A percentile compares a stretch with the other conserved stretches of the same genome.
Evolutionary conservation across 2,113 vertebrate genomes (phyloP).

Genomic region (Lates calcarifer): DNA sequence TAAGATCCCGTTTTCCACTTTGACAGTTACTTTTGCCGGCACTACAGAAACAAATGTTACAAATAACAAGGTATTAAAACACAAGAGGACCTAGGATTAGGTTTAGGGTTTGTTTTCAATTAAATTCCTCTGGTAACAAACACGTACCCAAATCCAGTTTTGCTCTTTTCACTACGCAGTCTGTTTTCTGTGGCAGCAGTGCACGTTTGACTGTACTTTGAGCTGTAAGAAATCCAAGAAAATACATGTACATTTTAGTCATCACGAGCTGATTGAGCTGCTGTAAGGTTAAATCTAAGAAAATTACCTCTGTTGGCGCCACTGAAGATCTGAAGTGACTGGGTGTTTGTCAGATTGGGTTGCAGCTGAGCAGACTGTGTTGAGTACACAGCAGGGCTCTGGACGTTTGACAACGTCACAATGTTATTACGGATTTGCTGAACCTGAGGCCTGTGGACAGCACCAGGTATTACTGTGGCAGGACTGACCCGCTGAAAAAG

Average conservation of each 20-base stretch:
- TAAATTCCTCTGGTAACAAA: background rate
- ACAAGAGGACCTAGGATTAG: background rate
- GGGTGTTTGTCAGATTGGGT: slow-evolving; percentile 39
- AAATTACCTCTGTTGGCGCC: slow-evolving; percentile 54
- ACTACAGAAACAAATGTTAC: slow-evolving; percentile 41
- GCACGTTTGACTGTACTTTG: slow-evolving; percentile 79
- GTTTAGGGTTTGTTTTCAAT: background rate
- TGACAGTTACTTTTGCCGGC: slow-evolving; percentile 31
- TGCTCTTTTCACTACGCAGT: slow-evolving; percentile 80
- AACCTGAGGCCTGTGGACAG: slow-evolving; percentile 79
- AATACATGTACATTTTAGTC: background rate
- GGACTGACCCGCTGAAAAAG: slow-evolving; percentile 61
- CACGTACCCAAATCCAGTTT: slow-evolving; percentile 80
- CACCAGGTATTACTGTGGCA: slow-evolving; percentile 61
- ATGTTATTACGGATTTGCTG: slow-evolving; percentile 79
- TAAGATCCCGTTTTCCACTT: slow-evolving; percentile 89
- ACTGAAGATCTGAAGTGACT: slow-evolving; percentile 51
- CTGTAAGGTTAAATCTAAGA: background rate
- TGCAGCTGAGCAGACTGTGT: slow-evolving; percentile 55
- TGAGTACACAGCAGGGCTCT: slow-evolving; percentile 75
- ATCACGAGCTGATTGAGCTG: background rate
- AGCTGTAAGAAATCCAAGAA: slow-evolving; percentile 62
- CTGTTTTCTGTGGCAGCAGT: slow-evolving; percentile 74
- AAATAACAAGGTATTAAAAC: background rate
- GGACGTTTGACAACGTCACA: slow-evolving; percentile 75